These are phyloP conservation scores for Perognathus longimembris DNA, from an alignment of 2,113 vertebrate genomes.

Conservation along the genomic window DNA sequence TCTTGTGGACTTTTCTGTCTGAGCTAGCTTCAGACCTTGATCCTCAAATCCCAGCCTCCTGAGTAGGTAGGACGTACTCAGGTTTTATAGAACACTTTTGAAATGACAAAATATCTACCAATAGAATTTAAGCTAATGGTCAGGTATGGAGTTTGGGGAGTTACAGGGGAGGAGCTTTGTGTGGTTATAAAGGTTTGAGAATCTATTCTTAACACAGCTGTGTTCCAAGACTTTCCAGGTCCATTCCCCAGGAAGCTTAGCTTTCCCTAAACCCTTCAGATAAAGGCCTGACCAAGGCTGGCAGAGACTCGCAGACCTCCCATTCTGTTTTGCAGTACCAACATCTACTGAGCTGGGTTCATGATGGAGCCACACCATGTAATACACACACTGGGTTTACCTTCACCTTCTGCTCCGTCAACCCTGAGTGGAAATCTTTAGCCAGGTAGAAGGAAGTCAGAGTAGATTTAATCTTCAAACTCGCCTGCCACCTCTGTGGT, in stretches of 20 bases:
- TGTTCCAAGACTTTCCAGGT: not conserved
- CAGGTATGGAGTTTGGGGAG: too few relatives aligned
- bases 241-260: not conserved
- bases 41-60: too few relatives aligned
- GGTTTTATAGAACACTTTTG: too few relatives aligned
- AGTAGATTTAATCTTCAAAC: not conserved
- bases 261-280: not conserved
- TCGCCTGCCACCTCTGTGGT: not conserved
- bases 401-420: not conserved
- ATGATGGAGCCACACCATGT: not conserved
- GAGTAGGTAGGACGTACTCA: too few relatives aligned
- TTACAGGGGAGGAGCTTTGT: too few relatives aligned
- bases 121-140: too few relatives aligned
- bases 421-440: not conserved
- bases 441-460: not conserved
- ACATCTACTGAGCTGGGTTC: not conserved
- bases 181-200: too few relatives aligned
- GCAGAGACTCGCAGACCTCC: not conserved
- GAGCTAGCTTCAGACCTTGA: too few relatives aligned
- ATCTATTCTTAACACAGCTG: not conserved
- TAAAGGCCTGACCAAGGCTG: not conserved
- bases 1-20: too few relatives aligned
- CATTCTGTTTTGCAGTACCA: rapidly evolving
- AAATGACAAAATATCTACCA: too few relatives aligned
- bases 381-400: not conserved